phyloP scores from a whole-genome alignment of 2,888 invertebrate species.

The Coleophora flavipennella region DNA sequence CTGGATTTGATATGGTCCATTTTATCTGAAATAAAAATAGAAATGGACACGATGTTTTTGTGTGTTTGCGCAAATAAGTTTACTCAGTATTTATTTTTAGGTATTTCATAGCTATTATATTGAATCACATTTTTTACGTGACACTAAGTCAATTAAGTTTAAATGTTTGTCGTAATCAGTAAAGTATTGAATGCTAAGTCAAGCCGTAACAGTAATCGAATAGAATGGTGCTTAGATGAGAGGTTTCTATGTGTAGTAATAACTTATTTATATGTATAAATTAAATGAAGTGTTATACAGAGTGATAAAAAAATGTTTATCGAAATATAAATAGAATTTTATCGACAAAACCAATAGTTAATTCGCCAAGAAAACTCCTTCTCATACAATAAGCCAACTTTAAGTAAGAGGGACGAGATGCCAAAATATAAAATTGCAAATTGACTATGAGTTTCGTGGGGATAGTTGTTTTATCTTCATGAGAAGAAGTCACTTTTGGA shows the following conservation, averaged over 20 bases:
- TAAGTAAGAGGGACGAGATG: too few species aligned
- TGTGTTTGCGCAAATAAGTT: slow-evolving; percentile 64
- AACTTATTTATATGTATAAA: slow-evolving; percentile 50
- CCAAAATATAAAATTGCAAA: too few species aligned
- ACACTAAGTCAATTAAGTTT: slow-evolving; percentile 57
- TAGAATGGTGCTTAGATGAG: slow-evolving; percentile 70
- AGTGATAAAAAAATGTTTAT: too few species aligned
- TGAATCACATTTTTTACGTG: slow-evolving; percentile 48
- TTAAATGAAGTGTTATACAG: slow-evolving; percentile 25
- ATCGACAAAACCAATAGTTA: too few species aligned
- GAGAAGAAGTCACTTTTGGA: too few species aligned
- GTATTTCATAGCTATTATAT: slow-evolving; percentile 43
- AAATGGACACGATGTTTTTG: slow-evolving; percentile 35
- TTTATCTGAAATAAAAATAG: slow-evolving; percentile 42
- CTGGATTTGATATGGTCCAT: slow-evolving; percentile 62
- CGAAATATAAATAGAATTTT: too few species aligned
- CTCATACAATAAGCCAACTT: too few species aligned
- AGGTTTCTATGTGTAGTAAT: slow-evolving; percentile 53
- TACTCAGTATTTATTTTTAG: slow-evolving; percentile 46
- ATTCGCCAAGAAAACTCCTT: too few species aligned
- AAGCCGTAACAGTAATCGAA: slow-evolving; percentile 63
- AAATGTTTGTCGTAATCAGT: slow-evolving; percentile 47
- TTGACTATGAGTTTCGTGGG: too few species aligned
- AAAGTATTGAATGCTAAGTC: slow-evolving; percentile 66
- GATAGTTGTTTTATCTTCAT: too few species aligned